phyloP scores from a whole-genome alignment of 2,113 vertebrate genomes.

The Myocastor coypus region DNA sequence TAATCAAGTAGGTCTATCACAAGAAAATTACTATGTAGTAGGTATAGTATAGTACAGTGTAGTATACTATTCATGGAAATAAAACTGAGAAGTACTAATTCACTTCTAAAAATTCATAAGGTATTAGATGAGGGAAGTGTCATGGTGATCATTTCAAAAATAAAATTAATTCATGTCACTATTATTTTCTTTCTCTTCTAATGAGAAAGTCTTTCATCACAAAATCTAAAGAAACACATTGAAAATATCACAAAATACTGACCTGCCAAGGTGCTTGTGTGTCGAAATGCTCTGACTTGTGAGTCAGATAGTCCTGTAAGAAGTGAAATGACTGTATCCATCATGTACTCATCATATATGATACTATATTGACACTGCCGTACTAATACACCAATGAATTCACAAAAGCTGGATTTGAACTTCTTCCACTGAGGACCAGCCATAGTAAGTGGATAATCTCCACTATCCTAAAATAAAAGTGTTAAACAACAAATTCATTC shows the following conservation, averaged over 20 bases:
- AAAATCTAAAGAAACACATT: slow-evolving; percentile 4
- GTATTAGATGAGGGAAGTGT: neutral
- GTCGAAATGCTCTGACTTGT: slow-evolving; percentile 98
- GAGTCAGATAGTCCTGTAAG: slow-evolving; percentile 99
- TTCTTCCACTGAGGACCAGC: slow-evolving; percentile 99
- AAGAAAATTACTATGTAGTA: slow-evolving; percentile 35
- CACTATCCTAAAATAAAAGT: slow-evolving; percentile 93
- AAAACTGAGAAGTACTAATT: slow-evolving; percentile 46
- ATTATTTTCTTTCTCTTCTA: slow-evolving; percentile 45
- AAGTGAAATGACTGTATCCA: slow-evolving; percentile 99
- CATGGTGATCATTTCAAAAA: slow-evolving; percentile 21
- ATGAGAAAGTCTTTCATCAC: slow-evolving; percentile 41
- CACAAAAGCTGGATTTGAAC: slow-evolving; percentile 99
- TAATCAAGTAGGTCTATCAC: neutral
- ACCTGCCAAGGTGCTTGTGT: slow-evolving; percentile 99
- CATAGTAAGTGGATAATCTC: slow-evolving; percentile 98
- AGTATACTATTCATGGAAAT: neutral
- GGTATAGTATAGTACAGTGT: neutral
- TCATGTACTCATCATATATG: slow-evolving; percentile 99
- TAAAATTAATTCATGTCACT: slow-evolving; percentile 43
- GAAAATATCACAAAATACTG: slow-evolving; percentile 71
- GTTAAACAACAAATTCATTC: slow-evolving; percentile 58
- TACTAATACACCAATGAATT: slow-evolving; percentile 98
- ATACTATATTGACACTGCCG: slow-evolving; percentile 99
- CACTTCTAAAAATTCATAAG: neutral